phyloP scores from a whole-genome alignment of 2,113 vertebrate species.

The Istiophorus platypterus region DNA sequence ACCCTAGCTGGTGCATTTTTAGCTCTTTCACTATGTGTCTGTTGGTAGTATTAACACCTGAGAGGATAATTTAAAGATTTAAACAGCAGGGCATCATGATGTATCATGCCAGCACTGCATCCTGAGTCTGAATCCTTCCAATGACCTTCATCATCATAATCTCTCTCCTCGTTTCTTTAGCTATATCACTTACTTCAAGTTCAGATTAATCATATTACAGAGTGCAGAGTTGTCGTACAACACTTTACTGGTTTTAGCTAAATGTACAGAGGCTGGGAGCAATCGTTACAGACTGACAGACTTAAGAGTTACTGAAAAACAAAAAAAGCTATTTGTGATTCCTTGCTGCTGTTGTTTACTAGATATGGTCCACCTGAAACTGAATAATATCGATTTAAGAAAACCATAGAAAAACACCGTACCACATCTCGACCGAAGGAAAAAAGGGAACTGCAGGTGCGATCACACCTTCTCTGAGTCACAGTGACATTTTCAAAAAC shows the following conservation, averaged over 20 bases:
- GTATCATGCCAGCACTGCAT: background rate
- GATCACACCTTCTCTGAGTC: constrained; percentile 15
- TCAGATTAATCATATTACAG: background rate
- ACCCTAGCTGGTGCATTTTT: background rate
- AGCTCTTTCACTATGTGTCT: background rate
- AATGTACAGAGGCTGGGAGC: background rate
- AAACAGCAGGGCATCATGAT: background rate
- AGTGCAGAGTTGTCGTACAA: background rate
- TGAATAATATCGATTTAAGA: background rate
- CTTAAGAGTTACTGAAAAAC: background rate
- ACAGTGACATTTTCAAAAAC: constrained; percentile 43
- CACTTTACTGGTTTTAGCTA: background rate
- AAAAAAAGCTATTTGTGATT: background rate
- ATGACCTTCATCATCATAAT: constrained; percentile 23
- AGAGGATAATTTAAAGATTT: constrained; percentile 12
- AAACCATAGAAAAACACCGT: constrained; percentile 8
- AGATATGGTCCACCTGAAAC: constrained; percentile 1
- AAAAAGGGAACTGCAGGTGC: constrained; percentile 9
- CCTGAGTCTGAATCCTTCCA: constrained; percentile 8
- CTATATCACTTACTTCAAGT: background rate
- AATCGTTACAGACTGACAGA: background rate
- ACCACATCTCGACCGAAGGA: background rate
- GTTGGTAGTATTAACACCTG: background rate
- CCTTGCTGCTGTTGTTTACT: background rate
- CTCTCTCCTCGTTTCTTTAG: background rate